Evolutionary conservation across 2,113 vertebrate species (phyloP).

Genomic region (Gambusia affinis): DNA sequence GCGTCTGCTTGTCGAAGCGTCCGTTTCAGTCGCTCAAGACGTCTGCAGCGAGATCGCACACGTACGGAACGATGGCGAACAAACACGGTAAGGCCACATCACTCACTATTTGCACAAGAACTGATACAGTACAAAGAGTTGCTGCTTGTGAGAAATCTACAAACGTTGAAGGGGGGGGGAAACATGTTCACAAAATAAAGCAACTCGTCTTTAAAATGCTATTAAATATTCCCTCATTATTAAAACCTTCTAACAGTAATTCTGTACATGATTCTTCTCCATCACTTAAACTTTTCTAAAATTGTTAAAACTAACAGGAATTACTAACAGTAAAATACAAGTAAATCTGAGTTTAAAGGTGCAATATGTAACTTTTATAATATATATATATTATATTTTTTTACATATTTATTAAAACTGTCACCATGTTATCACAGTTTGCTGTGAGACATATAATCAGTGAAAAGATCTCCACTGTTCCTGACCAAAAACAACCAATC

Average conservation of each 20-base stretch:
- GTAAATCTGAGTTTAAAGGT: background rate
- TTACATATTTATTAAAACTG: no score
- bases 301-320: slow-evolving; percentile 17
- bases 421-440: no score
- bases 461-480: no score
- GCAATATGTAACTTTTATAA: no score
- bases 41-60: slow-evolving; percentile 33
- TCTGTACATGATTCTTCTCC: slow-evolving; percentile 26
- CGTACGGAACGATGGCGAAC: slow-evolving; percentile 42
- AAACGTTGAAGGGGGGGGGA: slow-evolving; percentile 48
- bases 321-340: slow-evolving; percentile 29
- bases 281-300: slow-evolving; percentile 13
- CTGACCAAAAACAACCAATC: no score
- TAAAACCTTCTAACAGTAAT: slow-evolving; percentile 16
- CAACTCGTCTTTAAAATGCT: slow-evolving; percentile 41
- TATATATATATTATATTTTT: no score
- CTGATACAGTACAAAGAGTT: slow-evolving; percentile 53
- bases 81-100: slow-evolving; percentile 68
- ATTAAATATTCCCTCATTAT: slow-evolving; percentile 31
- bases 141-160: slow-evolving; percentile 53
- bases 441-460: no score
- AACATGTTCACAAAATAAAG: slow-evolving; percentile 53
- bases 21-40: slow-evolving; percentile 29
- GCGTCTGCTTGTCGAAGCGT: slow-evolving; percentile 26
- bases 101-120: slow-evolving; percentile 68